Conservation (phyloP, 2,113 vertebrate genomes). For the Trichechus manatus region DNA sequence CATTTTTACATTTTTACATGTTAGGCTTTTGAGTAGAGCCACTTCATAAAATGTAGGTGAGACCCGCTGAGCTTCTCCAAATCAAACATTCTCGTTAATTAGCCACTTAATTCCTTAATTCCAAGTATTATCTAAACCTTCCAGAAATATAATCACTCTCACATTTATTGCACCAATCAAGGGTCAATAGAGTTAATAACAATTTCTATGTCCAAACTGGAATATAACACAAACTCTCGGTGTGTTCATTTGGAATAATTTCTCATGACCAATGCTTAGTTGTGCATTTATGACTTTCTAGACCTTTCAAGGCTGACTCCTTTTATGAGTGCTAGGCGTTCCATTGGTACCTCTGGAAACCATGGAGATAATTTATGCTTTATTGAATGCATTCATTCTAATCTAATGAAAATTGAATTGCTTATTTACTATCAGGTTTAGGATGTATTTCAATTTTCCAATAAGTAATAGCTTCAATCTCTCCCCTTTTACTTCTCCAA, state of each 20-base stretch:
- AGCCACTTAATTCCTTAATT: constrained; percentile 74
- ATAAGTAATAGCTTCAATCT: neutral
- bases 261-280: neutral
- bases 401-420: neutral
- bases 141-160: constrained; percentile 65
- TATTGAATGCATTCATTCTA: neutral
- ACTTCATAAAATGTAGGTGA: constrained; percentile 54
- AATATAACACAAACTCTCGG: constrained; percentile 21
- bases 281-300: neutral
- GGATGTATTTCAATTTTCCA: neutral
- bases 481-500: neutral
- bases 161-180: constrained; percentile 57
- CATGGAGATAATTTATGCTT: neutral
- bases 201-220: constrained; percentile 37
- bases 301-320: neutral
- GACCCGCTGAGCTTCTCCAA: constrained; percentile 35
- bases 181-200: neutral
- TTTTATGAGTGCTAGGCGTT: neutral
- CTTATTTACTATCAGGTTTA: neutral
- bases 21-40: constrained; percentile 66
- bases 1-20: neutral
- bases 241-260: constrained; percentile 4
- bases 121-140: constrained; percentile 61
- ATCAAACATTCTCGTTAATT: constrained; percentile 73
- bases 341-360: neutral